phyloP scores from a whole-genome alignment of 2,797 vertebrate genomes.

The Sebastes vulpes region DNA sequence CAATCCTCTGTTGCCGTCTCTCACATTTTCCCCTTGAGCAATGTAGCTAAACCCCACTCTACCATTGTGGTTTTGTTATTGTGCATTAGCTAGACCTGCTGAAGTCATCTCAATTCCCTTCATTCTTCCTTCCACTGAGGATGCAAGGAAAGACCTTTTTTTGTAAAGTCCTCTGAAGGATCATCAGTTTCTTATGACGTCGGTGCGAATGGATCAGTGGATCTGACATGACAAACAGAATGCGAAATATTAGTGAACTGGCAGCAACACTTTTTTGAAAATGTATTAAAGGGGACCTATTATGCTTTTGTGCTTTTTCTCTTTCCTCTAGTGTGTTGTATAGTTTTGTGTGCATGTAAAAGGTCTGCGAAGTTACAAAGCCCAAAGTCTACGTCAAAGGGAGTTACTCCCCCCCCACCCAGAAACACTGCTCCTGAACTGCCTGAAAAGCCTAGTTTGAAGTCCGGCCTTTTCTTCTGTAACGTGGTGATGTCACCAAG shows the following conservation, averaged over 20 bases:
- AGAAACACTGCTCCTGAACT: no score
- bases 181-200: neutral
- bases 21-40: constrained; percentile 9
- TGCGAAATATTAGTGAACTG: neutral
- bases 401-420: no score
- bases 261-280: no score
- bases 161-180: neutral
- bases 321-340: neutral
- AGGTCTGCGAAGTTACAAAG: neutral
- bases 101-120: neutral
- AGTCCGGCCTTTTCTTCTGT: no score
- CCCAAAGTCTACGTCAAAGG: accelerated
- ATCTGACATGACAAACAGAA: neutral
- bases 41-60: neutral
- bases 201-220: neutral
- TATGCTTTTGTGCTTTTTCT: neutral
- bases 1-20: constrained; percentile 3
- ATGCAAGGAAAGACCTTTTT: neutral
- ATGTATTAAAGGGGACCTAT: neutral
- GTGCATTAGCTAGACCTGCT: neutral
- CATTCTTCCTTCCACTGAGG: neutral
- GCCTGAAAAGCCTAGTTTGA: no score
- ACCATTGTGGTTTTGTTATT: neutral
- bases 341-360: neutral
- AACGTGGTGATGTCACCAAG: no score